Evolutionary conservation across 2,888 invertebrate species (phyloP).

Genomic region (Plusia festucae): DNA sequence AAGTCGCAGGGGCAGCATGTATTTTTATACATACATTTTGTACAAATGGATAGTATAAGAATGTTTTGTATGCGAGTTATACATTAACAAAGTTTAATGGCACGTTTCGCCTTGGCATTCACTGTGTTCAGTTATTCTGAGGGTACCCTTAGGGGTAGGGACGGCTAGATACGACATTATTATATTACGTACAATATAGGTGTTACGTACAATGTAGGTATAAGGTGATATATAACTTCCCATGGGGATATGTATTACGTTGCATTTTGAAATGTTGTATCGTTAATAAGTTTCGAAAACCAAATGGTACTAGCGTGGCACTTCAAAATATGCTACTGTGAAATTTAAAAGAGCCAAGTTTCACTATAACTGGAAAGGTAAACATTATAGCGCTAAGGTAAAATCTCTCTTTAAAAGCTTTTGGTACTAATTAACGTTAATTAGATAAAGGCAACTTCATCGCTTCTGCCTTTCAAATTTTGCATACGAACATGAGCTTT

Average conservation of each 20-base stretch:
- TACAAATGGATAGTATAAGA: too few species aligned
- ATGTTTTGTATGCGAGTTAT: not conserved
- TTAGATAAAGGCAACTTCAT: constrained; percentile 5
- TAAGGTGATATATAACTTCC: constrained; percentile 17
- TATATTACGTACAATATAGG: constrained; percentile 14
- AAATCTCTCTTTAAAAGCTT: constrained; percentile 10
- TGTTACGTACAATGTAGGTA: too few species aligned
- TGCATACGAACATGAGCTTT: constrained; percentile 8
- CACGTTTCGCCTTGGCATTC: constrained; percentile 19
- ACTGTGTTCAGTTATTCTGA: constrained; percentile 5
- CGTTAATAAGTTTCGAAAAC: constrained; percentile 27
- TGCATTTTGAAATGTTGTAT: constrained; percentile 22
- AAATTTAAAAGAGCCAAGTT: constrained; percentile 20
- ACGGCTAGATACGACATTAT: constrained; percentile 1
- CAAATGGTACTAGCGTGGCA: constrained; percentile 11
- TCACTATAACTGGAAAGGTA: not conserved
- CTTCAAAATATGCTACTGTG: constrained; percentile 8
- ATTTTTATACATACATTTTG: too few species aligned
- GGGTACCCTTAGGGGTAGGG: constrained; percentile 10
- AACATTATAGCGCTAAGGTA: constrained; percentile 3
- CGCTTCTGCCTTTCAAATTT: not conserved
- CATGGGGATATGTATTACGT: constrained; percentile 11
- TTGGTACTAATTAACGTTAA: constrained; percentile 14
- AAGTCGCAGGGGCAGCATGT: too few species aligned
- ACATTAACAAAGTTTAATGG: constrained; percentile 25